Evolutionary conservation across 1,140 invertebrate genomes (phyloP), one percentile per base, ranked within the genome.

Genomic region (Atopsyche davidsoni): DNA sequence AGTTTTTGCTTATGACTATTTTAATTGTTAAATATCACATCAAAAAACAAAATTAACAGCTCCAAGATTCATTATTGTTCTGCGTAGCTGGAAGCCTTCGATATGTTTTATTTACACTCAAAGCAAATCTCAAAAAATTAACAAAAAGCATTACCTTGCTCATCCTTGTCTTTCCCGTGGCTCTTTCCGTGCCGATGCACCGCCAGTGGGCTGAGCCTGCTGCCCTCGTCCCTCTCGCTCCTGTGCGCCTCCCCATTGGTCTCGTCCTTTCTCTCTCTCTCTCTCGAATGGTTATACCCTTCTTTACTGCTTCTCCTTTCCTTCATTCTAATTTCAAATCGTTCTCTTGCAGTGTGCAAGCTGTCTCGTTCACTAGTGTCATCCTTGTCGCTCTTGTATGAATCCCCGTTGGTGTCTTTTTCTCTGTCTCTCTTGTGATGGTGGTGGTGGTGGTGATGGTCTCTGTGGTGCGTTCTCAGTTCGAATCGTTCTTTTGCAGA

Each of bases 81-180:
- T n/a, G n/a, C n/a, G n/a, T n/a, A n/a, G n/a, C n/a, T 9, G 25
- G 25, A 28, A 28, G 7, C 13, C 25, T 28, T 28, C 25, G 25
- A 28, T 28, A 9, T 28, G 7, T 28, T 28, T 28, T 28, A 28
- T 28, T 9, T 7, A 9, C 13, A 9, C 13, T 28, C 25, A 28
- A 28, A 28, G 7, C 7, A 28, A 28, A n/a, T 7, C 25, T 28
- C 25, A 28, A 28, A n/a, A 9, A 22, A 39, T 17, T 16, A 17
- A 17, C 13, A 34, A 24, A 46, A 24, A 36, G 2, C 44, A 44
- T n/a, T 38, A 58, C 57, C 57, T 58, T 58, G 57, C 24, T 58
- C 57, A 21, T 55, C 57, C 42, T 52, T 58, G 16, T 58, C 56
- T 36, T 58, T 58, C 36, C 43, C 45, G 35, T 23, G 17, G 25